A percentile compares a stretch with the other conserved stretches of the same genome.
phyloP scores from a whole-genome alignment of 1,140 invertebrate genomes.

The Arion vulgaris region DNA sequence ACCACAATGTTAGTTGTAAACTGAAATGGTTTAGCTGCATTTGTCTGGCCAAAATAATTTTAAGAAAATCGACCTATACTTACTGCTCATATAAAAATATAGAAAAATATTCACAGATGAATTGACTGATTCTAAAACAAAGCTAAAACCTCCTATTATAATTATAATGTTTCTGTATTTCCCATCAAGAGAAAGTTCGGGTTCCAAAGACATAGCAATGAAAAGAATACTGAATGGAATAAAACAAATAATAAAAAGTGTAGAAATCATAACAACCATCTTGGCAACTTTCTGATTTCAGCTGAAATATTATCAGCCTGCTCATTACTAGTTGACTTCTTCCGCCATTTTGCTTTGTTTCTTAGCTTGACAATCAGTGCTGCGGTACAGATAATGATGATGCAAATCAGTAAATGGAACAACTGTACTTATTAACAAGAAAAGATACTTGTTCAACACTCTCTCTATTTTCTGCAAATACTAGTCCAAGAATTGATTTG shows the following conservation, averaged over 20 bases:
- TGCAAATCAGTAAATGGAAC: not conserved
- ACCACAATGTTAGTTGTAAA: too few species aligned
- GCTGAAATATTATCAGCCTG: not conserved
- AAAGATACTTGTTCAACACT: conserved; percentile 3
- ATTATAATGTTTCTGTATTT: conserved; percentile 5
- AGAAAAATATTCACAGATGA: conserved; percentile 13
- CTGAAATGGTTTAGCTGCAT: too few species aligned
- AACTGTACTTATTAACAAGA: not conserved
- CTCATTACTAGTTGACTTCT: not conserved
- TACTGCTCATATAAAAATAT: conserved; percentile 16
- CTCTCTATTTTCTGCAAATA: not conserved
- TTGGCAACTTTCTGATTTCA: too few species aligned
- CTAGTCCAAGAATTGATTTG: conserved; percentile 7
- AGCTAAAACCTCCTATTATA: not conserved
- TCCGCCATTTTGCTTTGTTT: not conserved
- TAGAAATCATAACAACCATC: too few species aligned
- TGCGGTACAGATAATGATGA: not conserved
- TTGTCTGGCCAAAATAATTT: not conserved
- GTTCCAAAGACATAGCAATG: too few species aligned
- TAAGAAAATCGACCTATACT: not conserved
- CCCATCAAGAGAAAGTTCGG: too few species aligned
- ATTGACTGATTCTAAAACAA: too few species aligned
- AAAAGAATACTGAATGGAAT: conserved; percentile 5
- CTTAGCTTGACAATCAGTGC: not conserved
- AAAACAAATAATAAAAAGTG: conserved; percentile 7